Percentiles rank a stretch among this genome's conserved stretches.
Evolutionary conservation across 2,797 vertebrate species (phyloP).

Genomic region (Gobionotothen gibberifrons): DNA sequence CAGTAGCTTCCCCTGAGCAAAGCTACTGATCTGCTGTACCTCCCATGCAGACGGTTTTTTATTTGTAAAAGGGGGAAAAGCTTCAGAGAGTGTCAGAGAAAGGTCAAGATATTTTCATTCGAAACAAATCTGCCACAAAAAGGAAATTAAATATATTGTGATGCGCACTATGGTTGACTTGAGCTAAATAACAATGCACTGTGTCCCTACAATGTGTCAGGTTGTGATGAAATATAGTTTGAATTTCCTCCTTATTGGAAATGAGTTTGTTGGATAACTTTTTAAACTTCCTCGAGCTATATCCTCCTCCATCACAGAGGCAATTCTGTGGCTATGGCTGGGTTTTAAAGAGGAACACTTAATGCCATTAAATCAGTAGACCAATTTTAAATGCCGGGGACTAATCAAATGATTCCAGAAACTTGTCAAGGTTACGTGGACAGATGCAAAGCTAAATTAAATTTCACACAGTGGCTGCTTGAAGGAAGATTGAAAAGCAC

Average conservation of each 20-base stretch:
- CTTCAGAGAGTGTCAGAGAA: conserved; percentile 51
- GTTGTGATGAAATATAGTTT: conserved; percentile 15
- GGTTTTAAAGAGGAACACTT: conserved; percentile 49
- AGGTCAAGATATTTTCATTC: conserved; percentile 60
- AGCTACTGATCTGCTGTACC: conserved; percentile 67
- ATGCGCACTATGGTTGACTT: conserved; percentile 22
- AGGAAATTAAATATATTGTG: conserved; percentile 41
- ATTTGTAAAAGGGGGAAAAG: conserved; percentile 42
- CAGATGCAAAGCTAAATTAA: conserved; percentile 76
- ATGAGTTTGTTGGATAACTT: conserved; percentile 13
- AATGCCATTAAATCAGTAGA: conserved; percentile 76
- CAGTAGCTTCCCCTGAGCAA: conserved; percentile 50
- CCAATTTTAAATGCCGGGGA: conserved; percentile 70
- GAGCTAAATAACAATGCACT: conserved; percentile 28
- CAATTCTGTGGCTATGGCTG: conserved; percentile 18
- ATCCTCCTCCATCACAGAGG: conserved; percentile 14
- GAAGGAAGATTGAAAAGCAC: conserved; percentile 73
- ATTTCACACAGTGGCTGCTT: conserved; percentile 74
- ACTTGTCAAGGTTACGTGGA: conserved; percentile 80
- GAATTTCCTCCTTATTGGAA: conserved; percentile 7
- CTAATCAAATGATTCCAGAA: conserved; percentile 82
- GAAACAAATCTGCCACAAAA: conserved; percentile 57
- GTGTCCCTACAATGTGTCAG: conserved; percentile 22
- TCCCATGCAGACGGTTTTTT: conserved; percentile 56
- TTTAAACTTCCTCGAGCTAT: background rate